Evolutionary conservation across 2,888 invertebrate genomes (phyloP).

Genomic region (Drepanosiphum platanoidis): DNA sequence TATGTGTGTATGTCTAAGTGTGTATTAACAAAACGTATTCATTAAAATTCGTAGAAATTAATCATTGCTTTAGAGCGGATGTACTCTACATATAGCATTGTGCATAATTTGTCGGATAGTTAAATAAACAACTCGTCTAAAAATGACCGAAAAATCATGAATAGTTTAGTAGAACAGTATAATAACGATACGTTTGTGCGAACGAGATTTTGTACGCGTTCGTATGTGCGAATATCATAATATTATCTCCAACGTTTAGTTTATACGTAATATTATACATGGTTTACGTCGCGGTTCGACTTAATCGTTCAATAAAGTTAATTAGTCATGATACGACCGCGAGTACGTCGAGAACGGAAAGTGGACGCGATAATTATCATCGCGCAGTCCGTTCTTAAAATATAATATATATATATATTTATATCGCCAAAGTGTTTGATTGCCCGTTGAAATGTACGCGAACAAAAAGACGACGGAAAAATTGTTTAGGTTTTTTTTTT

Average conservation of each 20-base stretch:
- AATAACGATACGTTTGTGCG: background rate
- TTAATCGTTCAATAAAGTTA: too few species aligned
- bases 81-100: slow-evolving; percentile 29
- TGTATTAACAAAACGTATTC: slow-evolving; percentile 55
- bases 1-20: background rate
- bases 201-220: background rate
- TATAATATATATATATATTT: background rate
- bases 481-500: too few species aligned
- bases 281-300: background rate
- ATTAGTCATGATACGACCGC: too few species aligned
- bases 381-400: background rate
- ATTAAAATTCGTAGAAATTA: slow-evolving; percentile 58
- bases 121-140: slow-evolving; percentile 49
- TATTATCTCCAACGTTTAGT: background rate
- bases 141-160: slow-evolving; percentile 47
- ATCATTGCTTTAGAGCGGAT: slow-evolving; percentile 55
- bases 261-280: background rate
- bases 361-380: background rate
- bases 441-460: background rate
- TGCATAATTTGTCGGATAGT: slow-evolving; percentile 54
- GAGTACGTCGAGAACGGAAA: too few species aligned
- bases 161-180: slow-evolving; percentile 32
- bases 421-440: background rate
- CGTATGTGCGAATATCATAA: background rate
- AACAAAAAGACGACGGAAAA: background rate